Base-by-base conservation (phyloP, 2,888 invertebrate species). In the Galeopsomyia nigrocyanea region DNA sequence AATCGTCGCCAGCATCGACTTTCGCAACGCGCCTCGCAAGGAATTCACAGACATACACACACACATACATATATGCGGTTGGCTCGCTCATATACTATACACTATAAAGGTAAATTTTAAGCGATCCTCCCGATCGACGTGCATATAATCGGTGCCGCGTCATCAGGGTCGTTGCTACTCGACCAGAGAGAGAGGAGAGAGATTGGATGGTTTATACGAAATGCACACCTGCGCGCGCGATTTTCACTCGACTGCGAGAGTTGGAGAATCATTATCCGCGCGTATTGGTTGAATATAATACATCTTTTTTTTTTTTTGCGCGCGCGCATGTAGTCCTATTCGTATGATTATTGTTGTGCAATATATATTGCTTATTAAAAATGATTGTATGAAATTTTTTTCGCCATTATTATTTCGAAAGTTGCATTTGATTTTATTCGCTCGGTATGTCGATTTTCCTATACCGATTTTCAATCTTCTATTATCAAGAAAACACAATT, bases 1-100 rank as follows among this genome's bases (percentile, higher is more conserved):
- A 73, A 73, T 73, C 61, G 57, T 73, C 68, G 26, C 56, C 67
- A 51, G 17, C 17, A 51, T 22, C 22, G 22, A 22, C 26, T 56
- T 22, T 60, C 21, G 17, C 60, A 17, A 19, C 56, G 19, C 22
- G 14, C 56, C 22, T 58, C 31, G 22, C 31, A n/a, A 14, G 16
- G 26, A 39, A 13, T 31, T 14, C 31, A 14, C 14, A 26, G 3
- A n/a, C 63, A 60, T 53, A n/a, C 53, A 51, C 19, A 21, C n/a
- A 21, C 39, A 39, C 39, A 39, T 10, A 39, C 39, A 10, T 31
- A 31, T 31, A 31, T 39, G 39, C 39, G 39, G 39, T 39, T 39
- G 39, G 39, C 13, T 39, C 39, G 51, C 31, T 60, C 19, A 19
- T n/a, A n/a, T n/a, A n/a, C n/a, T n/a, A n/a, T n/a, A n/a, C n/a